Evolutionary conservation across 2,797 vertebrate genomes (phyloP).

Genomic region (Manis pentadactyla): DNA sequence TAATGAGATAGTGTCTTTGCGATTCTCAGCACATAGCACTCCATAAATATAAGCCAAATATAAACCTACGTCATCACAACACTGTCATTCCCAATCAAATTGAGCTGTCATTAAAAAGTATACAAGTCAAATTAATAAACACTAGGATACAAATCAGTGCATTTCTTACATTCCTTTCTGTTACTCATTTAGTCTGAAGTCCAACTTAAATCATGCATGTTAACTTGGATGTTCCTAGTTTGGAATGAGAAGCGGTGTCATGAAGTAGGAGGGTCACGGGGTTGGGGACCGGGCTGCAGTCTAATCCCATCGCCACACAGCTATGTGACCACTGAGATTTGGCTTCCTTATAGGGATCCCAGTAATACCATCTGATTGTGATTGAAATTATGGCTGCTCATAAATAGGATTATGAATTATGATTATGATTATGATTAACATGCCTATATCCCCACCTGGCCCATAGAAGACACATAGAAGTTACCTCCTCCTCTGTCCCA

Average conservation of each 20-base stretch:
- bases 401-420: neutral
- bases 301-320: neutral
- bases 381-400: neutral
- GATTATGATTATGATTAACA: neutral
- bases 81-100: neutral
- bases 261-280: neutral
- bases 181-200: neutral
- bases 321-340: neutral
- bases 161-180: neutral
- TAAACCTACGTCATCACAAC: neutral
- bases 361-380: neutral
- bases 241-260: neutral
- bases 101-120: neutral
- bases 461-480: neutral
- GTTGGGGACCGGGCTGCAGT: neutral
- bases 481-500: neutral
- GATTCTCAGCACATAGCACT: neutral
- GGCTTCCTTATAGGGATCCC: neutral
- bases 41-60: neutral
- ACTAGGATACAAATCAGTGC: neutral
- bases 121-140: neutral
- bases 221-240: neutral
- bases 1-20: neutral
- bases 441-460: neutral
- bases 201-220: neutral